Percentiles rank a stretch among this genome's conserved stretches.
Conservation (phyloP, 2,888 invertebrate species). For the Papilio elwesi region DNA sequence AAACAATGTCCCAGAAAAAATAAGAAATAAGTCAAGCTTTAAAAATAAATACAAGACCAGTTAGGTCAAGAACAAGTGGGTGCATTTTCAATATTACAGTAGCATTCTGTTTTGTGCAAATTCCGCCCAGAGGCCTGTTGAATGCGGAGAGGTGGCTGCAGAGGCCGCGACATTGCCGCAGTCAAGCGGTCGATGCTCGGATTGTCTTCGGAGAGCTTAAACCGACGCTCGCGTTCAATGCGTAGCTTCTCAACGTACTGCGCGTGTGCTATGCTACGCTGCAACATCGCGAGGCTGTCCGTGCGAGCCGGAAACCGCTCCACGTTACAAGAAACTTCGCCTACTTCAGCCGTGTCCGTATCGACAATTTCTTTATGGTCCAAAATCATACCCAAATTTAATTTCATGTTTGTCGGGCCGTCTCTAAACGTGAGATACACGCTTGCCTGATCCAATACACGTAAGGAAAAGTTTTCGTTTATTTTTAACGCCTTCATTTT, state of each 20-base stretch:
- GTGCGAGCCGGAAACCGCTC: slow-evolving; percentile 58
- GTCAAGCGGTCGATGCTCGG: slow-evolving; percentile 62
- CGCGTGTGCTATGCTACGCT: slow-evolving; percentile 63
- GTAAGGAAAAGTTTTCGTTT: slow-evolving; percentile 74
- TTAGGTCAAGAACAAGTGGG: neutral
- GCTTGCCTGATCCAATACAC: slow-evolving; percentile 72
- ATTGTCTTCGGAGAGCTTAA: slow-evolving; percentile 53
- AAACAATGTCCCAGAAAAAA: neutral
- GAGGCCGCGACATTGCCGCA: slow-evolving; percentile 58
- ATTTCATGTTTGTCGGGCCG: slow-evolving; percentile 68
- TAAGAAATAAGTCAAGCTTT: neutral
- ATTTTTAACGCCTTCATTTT: slow-evolving; percentile 78
- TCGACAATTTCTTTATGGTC: slow-evolving; percentile 80
- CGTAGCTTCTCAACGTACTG: slow-evolving; percentile 60
- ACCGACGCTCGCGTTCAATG: slow-evolving; percentile 58
- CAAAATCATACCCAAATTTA: slow-evolving; percentile 78
- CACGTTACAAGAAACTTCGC: slow-evolving; percentile 52
- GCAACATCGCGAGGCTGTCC: slow-evolving; percentile 68
- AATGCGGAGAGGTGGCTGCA: slow-evolving; percentile 53
- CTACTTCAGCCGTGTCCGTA: slow-evolving; percentile 60
- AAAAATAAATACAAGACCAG: neutral
- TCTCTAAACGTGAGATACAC: slow-evolving; percentile 72
- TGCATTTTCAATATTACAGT: slow-evolving; percentile 27
- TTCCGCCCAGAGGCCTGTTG: slow-evolving; percentile 38
- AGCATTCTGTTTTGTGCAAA: slow-evolving; percentile 41